A percentile compares a stretch with the other conserved stretches of the same genome.
Evolutionary conservation across 2,113 vertebrate genomes (phyloP).

Genomic region (Panurus biarmicus): DNA sequence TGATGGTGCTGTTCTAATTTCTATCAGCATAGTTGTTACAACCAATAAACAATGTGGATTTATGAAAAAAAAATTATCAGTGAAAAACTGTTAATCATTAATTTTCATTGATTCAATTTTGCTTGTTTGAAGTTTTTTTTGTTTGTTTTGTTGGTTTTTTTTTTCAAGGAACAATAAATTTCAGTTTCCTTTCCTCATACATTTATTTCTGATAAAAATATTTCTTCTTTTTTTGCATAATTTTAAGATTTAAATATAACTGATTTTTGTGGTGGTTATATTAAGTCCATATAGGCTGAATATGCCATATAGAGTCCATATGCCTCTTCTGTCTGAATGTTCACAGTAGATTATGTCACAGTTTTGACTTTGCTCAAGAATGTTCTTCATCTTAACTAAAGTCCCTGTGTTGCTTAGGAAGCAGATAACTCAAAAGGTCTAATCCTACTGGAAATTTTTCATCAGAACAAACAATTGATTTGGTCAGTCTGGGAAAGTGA

Average conservation of each 20-base stretch:
- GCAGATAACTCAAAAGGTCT: not conserved
- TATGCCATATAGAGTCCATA: too few species aligned
- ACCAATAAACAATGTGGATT: not conserved
- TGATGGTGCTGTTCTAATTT: not conserved
- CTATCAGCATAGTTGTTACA: not conserved
- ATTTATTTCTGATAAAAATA: not conserved
- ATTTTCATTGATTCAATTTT: not conserved
- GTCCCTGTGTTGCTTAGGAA: not conserved
- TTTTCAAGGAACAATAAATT: not conserved
- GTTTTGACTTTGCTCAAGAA: not conserved
- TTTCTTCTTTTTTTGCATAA: not conserved
- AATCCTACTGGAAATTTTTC: not conserved
- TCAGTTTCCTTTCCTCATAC: not conserved
- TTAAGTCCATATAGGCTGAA: not conserved
- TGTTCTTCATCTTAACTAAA: not conserved
- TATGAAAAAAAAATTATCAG: not conserved
- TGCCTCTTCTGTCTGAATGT: not conserved
- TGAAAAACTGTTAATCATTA: not conserved
- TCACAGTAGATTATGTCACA: not conserved
- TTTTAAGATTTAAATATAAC: not conserved
- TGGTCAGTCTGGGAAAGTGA: not conserved
- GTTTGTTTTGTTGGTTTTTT: too few species aligned
- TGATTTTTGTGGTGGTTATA: not conserved
- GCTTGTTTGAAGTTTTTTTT: fast-evolving
- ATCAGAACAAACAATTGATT: not conserved